Percentiles rank a stretch among this genome's conserved stretches.
Evolutionary conservation across 1,140 invertebrate species (phyloP).

Genomic region (Eueides isabella): DNA sequence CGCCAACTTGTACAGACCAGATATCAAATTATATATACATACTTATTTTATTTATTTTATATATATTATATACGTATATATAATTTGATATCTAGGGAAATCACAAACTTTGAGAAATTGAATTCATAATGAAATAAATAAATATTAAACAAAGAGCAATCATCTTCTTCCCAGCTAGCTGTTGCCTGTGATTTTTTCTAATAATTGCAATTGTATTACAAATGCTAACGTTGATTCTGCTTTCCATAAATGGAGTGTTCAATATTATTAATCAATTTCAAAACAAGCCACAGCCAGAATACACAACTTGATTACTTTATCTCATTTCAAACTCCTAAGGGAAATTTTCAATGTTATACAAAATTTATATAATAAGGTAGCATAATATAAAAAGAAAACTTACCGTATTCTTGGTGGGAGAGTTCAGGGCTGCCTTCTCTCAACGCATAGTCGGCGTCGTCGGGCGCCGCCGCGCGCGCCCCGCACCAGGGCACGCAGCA

Average conservation of each 20-base stretch:
- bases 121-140: slow-evolving; percentile 5
- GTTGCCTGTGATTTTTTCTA: background rate
- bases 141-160: background rate
- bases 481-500: slow-evolving; percentile 86
- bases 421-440: slow-evolving; percentile 68
- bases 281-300: no score
- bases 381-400: slow-evolving; percentile 35
- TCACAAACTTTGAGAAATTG: background rate
- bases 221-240: no score
- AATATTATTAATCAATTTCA: no score
- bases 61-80: background rate
- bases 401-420: slow-evolving; percentile 63
- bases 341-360: background rate
- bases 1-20: no score
- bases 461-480: slow-evolving; percentile 84
- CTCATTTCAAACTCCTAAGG: background rate
- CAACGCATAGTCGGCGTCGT: slow-evolving; percentile 74
- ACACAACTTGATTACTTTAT: no score
- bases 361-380: background rate
- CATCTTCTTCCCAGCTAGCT: background rate
- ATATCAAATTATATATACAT: no score
- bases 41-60: no score
- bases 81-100: background rate
- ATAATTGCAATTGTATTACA: background rate
- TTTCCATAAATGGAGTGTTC: no score